Conservation (phyloP, 2,888 invertebrate species). For the Smittia sp. region DNA sequence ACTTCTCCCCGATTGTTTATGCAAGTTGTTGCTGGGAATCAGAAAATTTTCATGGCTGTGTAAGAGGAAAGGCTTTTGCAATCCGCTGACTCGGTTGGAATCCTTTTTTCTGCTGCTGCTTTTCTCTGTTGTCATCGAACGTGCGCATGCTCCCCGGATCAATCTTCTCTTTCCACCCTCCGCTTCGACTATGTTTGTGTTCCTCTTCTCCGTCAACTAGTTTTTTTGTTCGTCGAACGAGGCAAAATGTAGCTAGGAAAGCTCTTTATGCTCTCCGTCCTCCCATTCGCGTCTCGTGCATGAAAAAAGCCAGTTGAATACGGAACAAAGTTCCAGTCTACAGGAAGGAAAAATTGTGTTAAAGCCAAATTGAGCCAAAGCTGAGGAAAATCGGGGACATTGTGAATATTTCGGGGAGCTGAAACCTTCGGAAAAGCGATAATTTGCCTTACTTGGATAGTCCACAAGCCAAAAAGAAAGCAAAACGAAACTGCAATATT, state of each 20-base stretch:
- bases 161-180: background rate
- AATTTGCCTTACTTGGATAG: conserved; percentile 2
- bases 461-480: background rate
- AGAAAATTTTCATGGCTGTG: conserved; percentile 6
- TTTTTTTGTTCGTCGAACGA: background rate
- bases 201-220: background rate
- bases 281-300: conserved; percentile 37
- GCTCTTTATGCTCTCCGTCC: background rate
- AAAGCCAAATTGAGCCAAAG: conserved; percentile 7
- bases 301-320: conserved; percentile 37
- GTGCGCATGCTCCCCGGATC: conserved; percentile 1
- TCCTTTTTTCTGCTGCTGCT: conserved; percentile 10
- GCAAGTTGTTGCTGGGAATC: conserved; percentile 23
- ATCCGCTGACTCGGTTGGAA: background rate
- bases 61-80: background rate
- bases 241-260: conserved; percentile 30
- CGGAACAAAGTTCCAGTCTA: conserved; percentile 21
- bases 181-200: background rate
- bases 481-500: conserved; percentile 7
- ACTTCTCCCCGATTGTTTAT: conserved; percentile 9
- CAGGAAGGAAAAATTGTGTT: conserved; percentile 22
- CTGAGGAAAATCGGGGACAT: background rate
- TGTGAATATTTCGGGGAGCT: background rate
- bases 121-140: conserved; percentile 12
- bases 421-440: conserved; percentile 11